Evolutionary conservation across 2,797 vertebrate species (phyloP).

Genomic region (Phataginus tricuspis): DNA sequence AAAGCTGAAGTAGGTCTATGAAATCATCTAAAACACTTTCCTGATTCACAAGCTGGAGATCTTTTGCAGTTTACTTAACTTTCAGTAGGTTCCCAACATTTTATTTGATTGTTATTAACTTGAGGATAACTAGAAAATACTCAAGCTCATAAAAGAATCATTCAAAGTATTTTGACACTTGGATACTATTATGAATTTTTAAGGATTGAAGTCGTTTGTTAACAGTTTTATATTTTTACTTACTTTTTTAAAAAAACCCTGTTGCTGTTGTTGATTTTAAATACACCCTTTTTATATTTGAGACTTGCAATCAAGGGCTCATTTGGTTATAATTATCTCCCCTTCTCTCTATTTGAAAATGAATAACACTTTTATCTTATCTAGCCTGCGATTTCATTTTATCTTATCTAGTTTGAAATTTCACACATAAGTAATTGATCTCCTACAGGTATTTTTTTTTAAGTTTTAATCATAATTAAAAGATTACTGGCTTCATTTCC

Average conservation of each 20-base stretch:
- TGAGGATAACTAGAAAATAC: conserved; percentile 20
- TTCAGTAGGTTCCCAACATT: background rate
- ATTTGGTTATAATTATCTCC: background rate
- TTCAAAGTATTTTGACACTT: background rate
- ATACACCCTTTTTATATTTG: background rate
- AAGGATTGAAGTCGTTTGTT: background rate
- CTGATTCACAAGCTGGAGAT: background rate
- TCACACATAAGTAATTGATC: background rate
- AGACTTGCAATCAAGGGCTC: background rate
- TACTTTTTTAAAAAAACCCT: background rate
- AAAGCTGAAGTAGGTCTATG: background rate
- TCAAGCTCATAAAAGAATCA: background rate
- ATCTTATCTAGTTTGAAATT: conserved; percentile 23
- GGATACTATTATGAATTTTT: background rate
- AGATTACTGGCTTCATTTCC: conserved; percentile 42
- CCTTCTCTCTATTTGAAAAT: conserved; percentile 44
- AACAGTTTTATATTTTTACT: background rate
- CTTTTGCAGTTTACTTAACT: background rate
- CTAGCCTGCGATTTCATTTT: background rate
- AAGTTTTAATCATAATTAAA: conserved; percentile 49
- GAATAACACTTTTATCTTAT: background rate
- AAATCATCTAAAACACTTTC: background rate
- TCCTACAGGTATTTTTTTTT: background rate
- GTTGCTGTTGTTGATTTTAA: background rate
- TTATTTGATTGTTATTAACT: background rate